A percentile compares a stretch with the other conserved stretches of the same genome.
phyloP scores from a whole-genome alignment of 2,113 vertebrate genomes.

The Gobio gobio region DNA sequence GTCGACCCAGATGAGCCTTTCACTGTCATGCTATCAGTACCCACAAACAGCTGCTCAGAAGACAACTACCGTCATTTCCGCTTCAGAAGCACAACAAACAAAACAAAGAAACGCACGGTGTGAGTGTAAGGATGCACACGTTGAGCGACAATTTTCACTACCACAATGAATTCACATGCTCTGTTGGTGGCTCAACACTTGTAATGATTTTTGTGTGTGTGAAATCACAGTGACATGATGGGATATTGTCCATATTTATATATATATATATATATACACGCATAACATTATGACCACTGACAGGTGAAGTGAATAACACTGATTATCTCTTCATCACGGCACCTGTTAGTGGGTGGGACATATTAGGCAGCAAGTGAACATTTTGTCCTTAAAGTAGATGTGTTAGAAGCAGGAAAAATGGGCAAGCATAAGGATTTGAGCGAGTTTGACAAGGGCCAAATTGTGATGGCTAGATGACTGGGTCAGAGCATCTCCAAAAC shows the following conservation, averaged over 20 bases:
- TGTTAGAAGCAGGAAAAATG: too few relatives aligned
- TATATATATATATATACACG: too few relatives aligned
- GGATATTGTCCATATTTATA: neutral
- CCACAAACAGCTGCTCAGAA: constrained; percentile 46
- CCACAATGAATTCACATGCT: neutral
- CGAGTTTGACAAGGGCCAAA: too few relatives aligned
- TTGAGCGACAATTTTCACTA: neutral
- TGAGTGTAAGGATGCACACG: neutral
- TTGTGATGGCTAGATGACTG: too few relatives aligned
- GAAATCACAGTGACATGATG: neutral
- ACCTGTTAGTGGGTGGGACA: too few relatives aligned
- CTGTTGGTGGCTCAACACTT: neutral
- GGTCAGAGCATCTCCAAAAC: too few relatives aligned
- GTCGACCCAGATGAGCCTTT: constrained; percentile 14
- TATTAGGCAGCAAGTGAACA: too few relatives aligned
- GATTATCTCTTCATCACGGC: too few relatives aligned
- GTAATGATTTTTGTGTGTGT: neutral
- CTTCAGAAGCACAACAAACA: constrained; percentile 36
- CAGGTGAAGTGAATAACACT: too few relatives aligned
- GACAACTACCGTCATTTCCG: constrained; percentile 50
- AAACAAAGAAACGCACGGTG: constrained; percentile 21
- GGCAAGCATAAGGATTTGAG: too few relatives aligned
- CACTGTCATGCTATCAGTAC: neutral
- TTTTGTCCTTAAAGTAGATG: too few relatives aligned
- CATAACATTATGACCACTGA: too few relatives aligned